phyloP scores from a whole-genome alignment of 2,113 vertebrate species.

The Arothron firmamentum region DNA sequence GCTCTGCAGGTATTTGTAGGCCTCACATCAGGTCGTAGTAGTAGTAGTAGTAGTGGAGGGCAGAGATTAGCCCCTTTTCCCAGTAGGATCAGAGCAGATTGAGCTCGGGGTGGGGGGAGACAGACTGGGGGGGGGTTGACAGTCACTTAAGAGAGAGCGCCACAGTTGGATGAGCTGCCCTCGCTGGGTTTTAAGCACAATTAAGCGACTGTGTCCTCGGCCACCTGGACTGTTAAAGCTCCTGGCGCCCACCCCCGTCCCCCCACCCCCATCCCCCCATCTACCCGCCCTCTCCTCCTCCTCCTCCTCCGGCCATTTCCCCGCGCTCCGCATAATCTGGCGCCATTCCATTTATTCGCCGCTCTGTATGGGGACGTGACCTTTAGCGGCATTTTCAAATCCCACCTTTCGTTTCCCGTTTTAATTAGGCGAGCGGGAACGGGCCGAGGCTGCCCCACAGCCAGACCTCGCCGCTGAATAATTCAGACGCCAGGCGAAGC shows the following conservation, averaged over 20 bases:
- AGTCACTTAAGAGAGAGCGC: slow-evolving; percentile 41
- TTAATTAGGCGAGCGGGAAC: slow-evolving; percentile 42
- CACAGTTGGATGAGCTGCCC: slow-evolving; percentile 54
- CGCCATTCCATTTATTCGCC: slow-evolving; percentile 18
- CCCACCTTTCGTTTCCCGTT: slow-evolving; percentile 5
- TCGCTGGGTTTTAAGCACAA: slow-evolving; percentile 60
- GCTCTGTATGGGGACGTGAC: slow-evolving; percentile 35
- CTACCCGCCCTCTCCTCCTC: slow-evolving; percentile 36
- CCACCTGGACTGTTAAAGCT: slow-evolving; percentile 52
- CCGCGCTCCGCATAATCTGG: slow-evolving; percentile 29
- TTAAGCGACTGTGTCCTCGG: slow-evolving; percentile 48
- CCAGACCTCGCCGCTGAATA: slow-evolving; percentile 34
- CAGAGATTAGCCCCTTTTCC: slow-evolving; percentile 42
- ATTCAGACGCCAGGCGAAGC: slow-evolving; percentile 41
- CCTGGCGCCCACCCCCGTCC: slow-evolving; percentile 31
- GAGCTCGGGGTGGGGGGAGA: slow-evolving; percentile 19
- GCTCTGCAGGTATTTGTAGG: slow-evolving; percentile 18
- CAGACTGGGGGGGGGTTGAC: slow-evolving; percentile 28
- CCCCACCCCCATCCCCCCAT: slow-evolving; percentile 30
- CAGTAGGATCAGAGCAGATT: slow-evolving; percentile 34
- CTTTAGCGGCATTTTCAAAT: slow-evolving; percentile 46
- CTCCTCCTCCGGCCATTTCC: slow-evolving; percentile 18
- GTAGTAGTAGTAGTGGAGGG: slow-evolving; percentile 18
- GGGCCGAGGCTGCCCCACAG: slow-evolving; percentile 15
- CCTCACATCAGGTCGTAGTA: slow-evolving; percentile 7